Base-by-base conservation (phyloP, 1,140 invertebrate genomes). In the Venustaconcha ellipsiformis region DNA sequence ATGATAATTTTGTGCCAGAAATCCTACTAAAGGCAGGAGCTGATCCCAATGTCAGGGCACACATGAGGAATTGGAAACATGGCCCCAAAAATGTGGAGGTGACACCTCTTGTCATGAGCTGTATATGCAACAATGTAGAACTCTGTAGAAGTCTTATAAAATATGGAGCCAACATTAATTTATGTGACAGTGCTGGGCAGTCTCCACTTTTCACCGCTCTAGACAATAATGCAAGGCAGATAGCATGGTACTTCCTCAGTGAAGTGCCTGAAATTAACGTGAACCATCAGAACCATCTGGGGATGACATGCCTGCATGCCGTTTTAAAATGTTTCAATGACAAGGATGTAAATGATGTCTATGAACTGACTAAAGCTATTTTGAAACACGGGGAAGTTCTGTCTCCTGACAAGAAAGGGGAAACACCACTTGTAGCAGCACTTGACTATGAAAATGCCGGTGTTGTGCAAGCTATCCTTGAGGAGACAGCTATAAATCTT, bases 1-100 rank as follows among this genome's bases (percentile, higher is more conserved):
- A 57, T 15, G 62, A 77, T 23, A 72, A 67, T 48, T 20, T 13
- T 15, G 62, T 77, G 48, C 75, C 75, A 8, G 56, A 55, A 26
- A 20, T 72, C 20, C 57, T 77, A 2, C 69, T 77, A 4, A 77
- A 72, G 18, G 59, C 67, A n/a, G 75, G 75, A 13, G 75, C 70
- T 30, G 63, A 67, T 68, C 65, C 69, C n/a, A 77, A 77, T 71
- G 57, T 67, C 1, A 71, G 13, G 48, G 65, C 60, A 8, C 14
- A 3, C 17, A 23, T 72, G 37, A n/a, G n/a, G 14, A 48, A 57
- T n/a, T 66, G 62, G 14, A 26, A 64, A 56, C 60, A 67, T 60
- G 55, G 65, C 30, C 20, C 23, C 23, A 57, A 17, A 23, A 62
- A 66, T 12, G 30, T 68, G 8, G 63, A 67, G 14, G 20, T 72